These are phyloP conservation scores for Oxyteleia sp. DNA, from an alignment of 2,888 invertebrate genomes.

Conservation along the genomic window DNA sequence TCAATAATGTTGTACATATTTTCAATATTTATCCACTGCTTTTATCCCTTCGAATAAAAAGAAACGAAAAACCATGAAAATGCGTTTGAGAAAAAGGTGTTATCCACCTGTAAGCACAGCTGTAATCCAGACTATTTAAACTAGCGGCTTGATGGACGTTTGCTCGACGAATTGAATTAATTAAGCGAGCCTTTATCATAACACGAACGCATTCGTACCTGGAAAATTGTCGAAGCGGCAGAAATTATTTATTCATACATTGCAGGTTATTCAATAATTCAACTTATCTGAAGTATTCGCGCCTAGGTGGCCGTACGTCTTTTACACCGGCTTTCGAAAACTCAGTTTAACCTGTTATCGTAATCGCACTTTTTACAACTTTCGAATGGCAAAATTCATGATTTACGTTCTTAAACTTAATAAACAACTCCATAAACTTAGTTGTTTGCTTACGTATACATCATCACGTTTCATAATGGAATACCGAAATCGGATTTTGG, in stretches of 20 bases:
- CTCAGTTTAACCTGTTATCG: conserved; percentile 1
- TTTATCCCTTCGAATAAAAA: background rate
- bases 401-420: conserved; percentile 17
- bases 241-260: conserved; percentile 20
- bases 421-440: no score
- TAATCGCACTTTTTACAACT: conserved; percentile 8
- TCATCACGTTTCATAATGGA: conserved; percentile 12
- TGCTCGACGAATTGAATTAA: conserved; percentile 9
- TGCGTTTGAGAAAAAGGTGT: background rate
- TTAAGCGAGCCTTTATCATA: background rate
- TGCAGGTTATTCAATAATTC: conserved; percentile 5
- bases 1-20: no score
- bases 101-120: conserved; percentile 14
- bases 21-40: no score
- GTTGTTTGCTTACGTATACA: conserved; percentile 24
- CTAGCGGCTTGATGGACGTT: conserved; percentile 1
- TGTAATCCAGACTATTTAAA: conserved; percentile 7
- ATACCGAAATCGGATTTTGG: conserved; percentile 29
- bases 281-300: conserved; percentile 1
- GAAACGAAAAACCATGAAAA: background rate
- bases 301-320: background rate
- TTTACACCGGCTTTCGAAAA: background rate
- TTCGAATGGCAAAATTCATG: background rate
- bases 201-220: background rate
- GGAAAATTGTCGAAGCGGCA: background rate